Evolutionary conservation across 30 jellyfish, hydroid and myxozoan genomes (phyloP).

Genomic region (Aurelia aurita): DNA sequence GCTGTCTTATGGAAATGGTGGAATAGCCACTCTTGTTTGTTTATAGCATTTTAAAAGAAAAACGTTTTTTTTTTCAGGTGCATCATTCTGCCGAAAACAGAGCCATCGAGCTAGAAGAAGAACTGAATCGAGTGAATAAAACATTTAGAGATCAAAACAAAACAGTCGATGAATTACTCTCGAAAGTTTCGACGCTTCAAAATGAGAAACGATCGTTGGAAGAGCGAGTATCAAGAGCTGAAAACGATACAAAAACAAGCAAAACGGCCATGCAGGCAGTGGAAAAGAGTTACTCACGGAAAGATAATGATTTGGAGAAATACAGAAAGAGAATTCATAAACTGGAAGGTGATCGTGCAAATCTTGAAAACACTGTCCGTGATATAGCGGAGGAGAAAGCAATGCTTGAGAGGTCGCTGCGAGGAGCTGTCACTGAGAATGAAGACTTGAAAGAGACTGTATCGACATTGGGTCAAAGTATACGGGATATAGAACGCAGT

Average conservation of each 20-base stretch:
- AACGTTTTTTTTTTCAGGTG: neutral
- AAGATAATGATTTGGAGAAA: constrained; percentile 62
- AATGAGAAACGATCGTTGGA: constrained; percentile 72
- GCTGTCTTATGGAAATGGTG: too few relatives aligned
- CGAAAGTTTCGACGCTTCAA: constrained; percentile 71
- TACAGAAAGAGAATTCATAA: constrained; percentile 48
- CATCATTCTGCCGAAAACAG: constrained; percentile 66
- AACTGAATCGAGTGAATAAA: constrained; percentile 46
- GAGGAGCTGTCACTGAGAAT: constrained; percentile 59
- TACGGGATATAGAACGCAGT: constrained; percentile 55
- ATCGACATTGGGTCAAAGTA: constrained; percentile 30
- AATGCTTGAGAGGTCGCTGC: constrained; percentile 59
- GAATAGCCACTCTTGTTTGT: too few relatives aligned
- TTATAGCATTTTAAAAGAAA: too few relatives aligned
- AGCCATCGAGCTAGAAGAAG: constrained; percentile 67
- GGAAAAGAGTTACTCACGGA: constrained; percentile 58
- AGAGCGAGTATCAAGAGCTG: constrained; percentile 68
- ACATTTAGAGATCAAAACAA: constrained; percentile 76
- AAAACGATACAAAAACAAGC: constrained; percentile 66
- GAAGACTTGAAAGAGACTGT: constrained; percentile 52
- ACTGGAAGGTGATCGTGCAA: constrained; percentile 41
- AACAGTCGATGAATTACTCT: constrained; percentile 78
- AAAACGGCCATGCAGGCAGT: constrained; percentile 57
- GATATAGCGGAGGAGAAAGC: constrained; percentile 54
- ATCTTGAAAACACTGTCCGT: constrained; percentile 13